A percentile compares a stretch with the other conserved stretches of the same genome.
These are phyloP conservation scores for Strigamia maritima DNA, from an alignment of 2,888 invertebrate species.

Conservation along the genomic window DNA sequence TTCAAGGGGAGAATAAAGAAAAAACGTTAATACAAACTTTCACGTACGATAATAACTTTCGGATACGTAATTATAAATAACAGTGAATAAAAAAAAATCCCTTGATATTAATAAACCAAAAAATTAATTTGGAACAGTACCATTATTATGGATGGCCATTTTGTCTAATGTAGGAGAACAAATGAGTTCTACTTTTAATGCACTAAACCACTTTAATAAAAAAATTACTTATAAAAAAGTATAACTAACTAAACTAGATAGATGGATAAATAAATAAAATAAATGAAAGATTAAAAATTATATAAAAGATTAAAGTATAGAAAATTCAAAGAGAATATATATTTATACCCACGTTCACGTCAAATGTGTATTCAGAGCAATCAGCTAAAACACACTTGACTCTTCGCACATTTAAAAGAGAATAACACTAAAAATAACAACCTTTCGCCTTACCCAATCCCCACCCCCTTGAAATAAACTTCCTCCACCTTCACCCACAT, in stretches of 20 bases:
- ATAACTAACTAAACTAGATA: too few species aligned
- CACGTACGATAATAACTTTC: not conserved
- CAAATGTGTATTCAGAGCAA: not conserved
- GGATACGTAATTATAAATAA: not conserved
- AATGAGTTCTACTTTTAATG: slow-evolving; percentile 18
- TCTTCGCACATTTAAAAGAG: slow-evolving; percentile 13
- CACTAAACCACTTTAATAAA: not conserved
- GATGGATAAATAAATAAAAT: not conserved
- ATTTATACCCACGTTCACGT: not conserved
- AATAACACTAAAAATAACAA: slow-evolving; percentile 20
- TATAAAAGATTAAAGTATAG: not conserved
- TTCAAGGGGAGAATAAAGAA: not conserved
- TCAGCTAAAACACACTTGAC: slow-evolving; percentile 20
- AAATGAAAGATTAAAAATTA: not conserved
- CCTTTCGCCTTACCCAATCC: slow-evolving; percentile 7
- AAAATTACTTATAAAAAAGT: not conserved
- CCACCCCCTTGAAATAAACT: slow-evolving; percentile 34
- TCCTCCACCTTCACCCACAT: slow-evolving; percentile 26
- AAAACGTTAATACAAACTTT: not conserved
- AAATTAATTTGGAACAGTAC: slow-evolving; percentile 21
- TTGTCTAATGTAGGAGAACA: slow-evolving; percentile 27
- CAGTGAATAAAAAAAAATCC: slow-evolving; percentile 19
- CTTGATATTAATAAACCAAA: slow-evolving; percentile 21
- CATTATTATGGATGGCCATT: slow-evolving; percentile 21
- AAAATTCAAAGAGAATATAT: not conserved